Base-by-base conservation (phyloP, 2,113 vertebrate species). In the Planiliza haematocheilus region DNA sequence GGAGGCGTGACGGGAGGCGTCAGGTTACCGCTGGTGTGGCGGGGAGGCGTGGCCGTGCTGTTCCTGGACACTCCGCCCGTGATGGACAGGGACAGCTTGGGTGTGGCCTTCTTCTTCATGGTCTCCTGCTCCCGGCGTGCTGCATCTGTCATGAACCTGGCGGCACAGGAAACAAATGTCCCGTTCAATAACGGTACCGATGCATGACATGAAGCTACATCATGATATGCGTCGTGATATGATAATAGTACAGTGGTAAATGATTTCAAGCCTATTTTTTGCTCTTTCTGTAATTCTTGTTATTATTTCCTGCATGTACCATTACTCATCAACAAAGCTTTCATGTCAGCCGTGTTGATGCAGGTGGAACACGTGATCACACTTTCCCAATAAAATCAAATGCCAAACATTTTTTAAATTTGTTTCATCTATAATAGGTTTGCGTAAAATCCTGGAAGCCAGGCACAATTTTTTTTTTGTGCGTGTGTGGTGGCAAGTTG, bases 11-110 rank as follows among this genome's bases (percentile, higher is more conserved):
- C 98, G 0, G 98, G 98, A 39, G 98, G 98, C 63, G 98, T 99
- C 94, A 99, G 95, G 95, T 97, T 99, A 91, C 97, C 98, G 56
- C 97, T 99, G 93, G 96, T 97, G 90, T 99, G 98, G 73, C 98
- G 97, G 41, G 97, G 97, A 38, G 97, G 97, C 59, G 98, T 99
- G 90, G 97, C 96, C 78, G 97, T 96, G 93, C 95, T 99, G 92
- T 95, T 96, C 86, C 97, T 95, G 62, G 96, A 95, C 90, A 98
- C 93, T 1, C 95, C 95, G 60, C 96, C 96, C 16, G 96, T 96
- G 89, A 98, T 93, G 84, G 97, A 97, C 92, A 99, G 92, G 12
- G 97, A 96, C 77, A 99, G 95, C 85, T 99, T 99, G 0, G 97
- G 97, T 62, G 97, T 95, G 79, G 96, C 95, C 91, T 99, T 99